phyloP scores from a whole-genome alignment of 2,113 vertebrate genomes.

The Eulemur macaco region DNA sequence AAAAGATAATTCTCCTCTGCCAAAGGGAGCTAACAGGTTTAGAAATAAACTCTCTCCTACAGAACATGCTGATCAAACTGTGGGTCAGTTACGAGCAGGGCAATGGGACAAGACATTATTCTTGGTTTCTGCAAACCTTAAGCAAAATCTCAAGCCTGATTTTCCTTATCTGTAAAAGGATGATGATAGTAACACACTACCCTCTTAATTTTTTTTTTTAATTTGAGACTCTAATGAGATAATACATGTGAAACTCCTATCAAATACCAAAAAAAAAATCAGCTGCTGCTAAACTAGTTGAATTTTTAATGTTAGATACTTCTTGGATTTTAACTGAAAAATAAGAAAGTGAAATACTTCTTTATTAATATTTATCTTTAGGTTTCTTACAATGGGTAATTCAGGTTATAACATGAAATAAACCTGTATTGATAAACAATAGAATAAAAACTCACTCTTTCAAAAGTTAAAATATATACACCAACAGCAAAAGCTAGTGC shows the following conservation, averaged over 20 bases:
- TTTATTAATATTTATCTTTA: not conserved
- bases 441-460: not conserved
- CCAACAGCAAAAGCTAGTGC: not conserved
- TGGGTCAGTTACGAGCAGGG: not conserved
- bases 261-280: not conserved
- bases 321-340: not conserved
- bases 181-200: not conserved
- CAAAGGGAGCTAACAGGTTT: not conserved
- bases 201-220: not conserved
- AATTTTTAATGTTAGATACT: not conserved
- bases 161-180: not conserved
- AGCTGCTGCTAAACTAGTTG: not conserved
- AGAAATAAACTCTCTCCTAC: not conserved
- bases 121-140: not conserved
- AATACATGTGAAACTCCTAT: not conserved
- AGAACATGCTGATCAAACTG: not conserved
- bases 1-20: not conserved
- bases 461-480: not conserved
- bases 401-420: not conserved
- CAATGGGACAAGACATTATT: not conserved
- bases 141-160: not conserved
- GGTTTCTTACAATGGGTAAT: not conserved
- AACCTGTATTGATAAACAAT: not conserved
- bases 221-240: not conserved
- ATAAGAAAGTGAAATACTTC: not conserved